These are phyloP conservation scores for Heterohyrax brucei DNA, from an alignment of 2,797 vertebrate genomes.

Conservation along the genomic window DNA sequence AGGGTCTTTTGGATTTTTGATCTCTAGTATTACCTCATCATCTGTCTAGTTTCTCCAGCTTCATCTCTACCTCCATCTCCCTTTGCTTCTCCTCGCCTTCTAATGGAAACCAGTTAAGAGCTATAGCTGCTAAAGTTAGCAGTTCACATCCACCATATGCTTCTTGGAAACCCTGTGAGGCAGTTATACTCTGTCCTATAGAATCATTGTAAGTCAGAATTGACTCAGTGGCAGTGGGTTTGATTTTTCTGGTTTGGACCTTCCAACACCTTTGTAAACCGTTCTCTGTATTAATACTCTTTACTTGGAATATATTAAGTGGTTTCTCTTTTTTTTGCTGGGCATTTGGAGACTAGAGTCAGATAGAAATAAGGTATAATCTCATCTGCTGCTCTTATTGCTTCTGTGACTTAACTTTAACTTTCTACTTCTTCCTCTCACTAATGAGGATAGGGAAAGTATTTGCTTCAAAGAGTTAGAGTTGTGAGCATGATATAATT, in stretches of 20 bases:
- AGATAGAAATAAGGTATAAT: not conserved
- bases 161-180: no score
- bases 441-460: not conserved
- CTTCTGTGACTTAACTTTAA: not conserved
- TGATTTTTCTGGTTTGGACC: no score
- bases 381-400: not conserved
- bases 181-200: no score
- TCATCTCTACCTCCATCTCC: not conserved
- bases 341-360: not conserved
- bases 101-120: not conserved
- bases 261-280: not conserved
- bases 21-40: not conserved
- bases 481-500: not conserved
- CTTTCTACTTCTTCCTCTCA: conserved; percentile 9
- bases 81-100: not conserved
- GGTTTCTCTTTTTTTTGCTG: not conserved
- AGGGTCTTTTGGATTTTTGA: not conserved
- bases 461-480: not conserved
- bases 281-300: not conserved
- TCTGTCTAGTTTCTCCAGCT: not conserved
- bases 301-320: not conserved
- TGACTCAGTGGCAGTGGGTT: no score
- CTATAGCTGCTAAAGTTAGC: no score
- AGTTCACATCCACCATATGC: no score
- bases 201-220: no score